These are phyloP conservation scores for Epinotia demarniana DNA, from an alignment of 2,888 invertebrate species.

Conservation along the genomic window DNA sequence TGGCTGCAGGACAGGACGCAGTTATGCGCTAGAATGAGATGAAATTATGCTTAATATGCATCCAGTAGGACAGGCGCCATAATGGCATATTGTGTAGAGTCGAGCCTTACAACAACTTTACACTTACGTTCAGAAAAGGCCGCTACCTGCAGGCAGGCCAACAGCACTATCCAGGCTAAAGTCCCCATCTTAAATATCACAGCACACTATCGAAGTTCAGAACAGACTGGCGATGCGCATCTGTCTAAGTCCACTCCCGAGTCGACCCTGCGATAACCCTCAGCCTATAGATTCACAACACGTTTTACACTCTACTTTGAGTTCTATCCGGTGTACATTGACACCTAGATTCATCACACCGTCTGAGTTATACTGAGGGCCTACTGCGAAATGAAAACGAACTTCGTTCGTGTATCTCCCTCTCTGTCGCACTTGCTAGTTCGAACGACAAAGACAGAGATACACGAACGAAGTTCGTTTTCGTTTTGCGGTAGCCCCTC, in stretches of 20 bases:
- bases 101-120: background rate
- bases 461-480: no score
- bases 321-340: background rate
- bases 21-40: no score
- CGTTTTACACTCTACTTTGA: background rate
- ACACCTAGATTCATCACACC: background rate
- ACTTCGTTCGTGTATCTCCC: no score
- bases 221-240: conserved; percentile 15
- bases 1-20: no score
- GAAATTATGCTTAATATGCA: no score
- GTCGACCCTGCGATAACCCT: conserved; percentile 39
- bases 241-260: background rate
- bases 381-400: no score
- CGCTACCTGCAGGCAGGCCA: conserved; percentile 55
- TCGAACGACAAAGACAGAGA: no score
- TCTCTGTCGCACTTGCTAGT: no score
- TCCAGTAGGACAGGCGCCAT: no score
- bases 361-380: background rate
- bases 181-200: background rate
- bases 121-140: conserved; percentile 64
- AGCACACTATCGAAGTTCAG: background rate
- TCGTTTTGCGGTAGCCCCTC: no score
- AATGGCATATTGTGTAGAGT: no score
- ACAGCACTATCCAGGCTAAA: conserved; percentile 45
- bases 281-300: background rate